These are phyloP conservation scores for Donacobius atricapilla DNA, from an alignment of 2,113 vertebrate genomes.

Conservation along the genomic window DNA sequence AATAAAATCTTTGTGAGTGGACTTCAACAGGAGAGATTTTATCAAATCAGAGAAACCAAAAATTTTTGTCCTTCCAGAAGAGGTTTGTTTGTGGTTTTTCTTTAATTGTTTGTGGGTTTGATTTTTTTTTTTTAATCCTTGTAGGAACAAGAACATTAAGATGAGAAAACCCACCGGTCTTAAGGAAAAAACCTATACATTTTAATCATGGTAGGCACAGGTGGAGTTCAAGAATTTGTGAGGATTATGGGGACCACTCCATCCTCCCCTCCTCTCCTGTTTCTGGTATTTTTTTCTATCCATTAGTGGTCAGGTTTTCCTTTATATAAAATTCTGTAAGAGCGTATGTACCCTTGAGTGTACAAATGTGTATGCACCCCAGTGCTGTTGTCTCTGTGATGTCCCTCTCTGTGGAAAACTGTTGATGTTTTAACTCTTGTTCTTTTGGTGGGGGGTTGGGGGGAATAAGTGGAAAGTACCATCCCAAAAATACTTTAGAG, in stretches of 20 bases:
- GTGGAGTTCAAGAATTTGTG: neutral
- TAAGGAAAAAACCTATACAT: neutral
- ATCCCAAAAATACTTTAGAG: neutral
- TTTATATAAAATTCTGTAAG: neutral
- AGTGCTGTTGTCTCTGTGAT: neutral
- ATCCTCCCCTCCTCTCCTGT: fast-evolving
- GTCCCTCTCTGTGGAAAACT: neutral
- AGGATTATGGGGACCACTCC: neutral
- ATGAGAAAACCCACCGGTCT: neutral
- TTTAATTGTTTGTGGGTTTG: neutral
- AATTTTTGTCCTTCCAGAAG: neutral
- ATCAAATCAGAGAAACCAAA: neutral
- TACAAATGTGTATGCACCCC: neutral
- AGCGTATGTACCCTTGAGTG: neutral
- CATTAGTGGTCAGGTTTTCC: neutral
- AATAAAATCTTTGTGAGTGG: neutral
- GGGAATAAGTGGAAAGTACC: neutral
- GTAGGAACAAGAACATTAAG: neutral
- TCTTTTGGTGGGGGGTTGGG: neutral
- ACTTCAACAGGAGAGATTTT: neutral
- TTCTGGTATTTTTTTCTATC: neutral
- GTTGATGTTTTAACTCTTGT: neutral
- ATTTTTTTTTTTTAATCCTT: neutral
- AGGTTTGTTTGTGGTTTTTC: neutral
- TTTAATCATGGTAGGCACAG: neutral